Percentiles rank a stretch among this genome's conserved stretches.
Conservation (phyloP, 1,140 invertebrate species). For the Cardiocondyla obscurior region DNA sequence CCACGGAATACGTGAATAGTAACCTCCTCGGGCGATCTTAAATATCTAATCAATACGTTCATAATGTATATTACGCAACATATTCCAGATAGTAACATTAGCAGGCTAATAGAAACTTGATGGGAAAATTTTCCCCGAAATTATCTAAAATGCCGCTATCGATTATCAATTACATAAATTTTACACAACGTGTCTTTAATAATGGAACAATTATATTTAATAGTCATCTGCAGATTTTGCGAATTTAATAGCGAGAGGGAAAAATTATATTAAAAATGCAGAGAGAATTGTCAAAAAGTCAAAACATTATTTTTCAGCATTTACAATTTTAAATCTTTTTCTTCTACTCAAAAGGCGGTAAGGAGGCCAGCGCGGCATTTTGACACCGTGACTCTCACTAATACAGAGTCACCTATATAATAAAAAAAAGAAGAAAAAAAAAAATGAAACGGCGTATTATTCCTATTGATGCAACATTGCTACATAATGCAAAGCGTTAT, state of each 20-base stretch:
- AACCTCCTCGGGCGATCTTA: not conserved
- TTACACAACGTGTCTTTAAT: not conserved
- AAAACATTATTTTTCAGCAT: not conserved
- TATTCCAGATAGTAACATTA: not conserved
- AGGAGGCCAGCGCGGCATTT: not conserved
- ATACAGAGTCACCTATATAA: too few species aligned
- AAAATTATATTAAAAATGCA: not conserved
- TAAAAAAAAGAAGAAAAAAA: too few species aligned
- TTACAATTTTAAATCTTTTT: not conserved
- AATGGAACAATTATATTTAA: not conserved
- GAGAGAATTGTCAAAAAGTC: not conserved
- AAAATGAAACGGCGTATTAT: not conserved
- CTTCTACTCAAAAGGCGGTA: too few species aligned
- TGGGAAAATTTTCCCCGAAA: not conserved
- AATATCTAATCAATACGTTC: conserved; percentile 13
- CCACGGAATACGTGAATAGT: not conserved
- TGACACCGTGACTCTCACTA: not conserved
- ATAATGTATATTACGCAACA: not conserved
- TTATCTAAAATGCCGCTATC: not conserved
- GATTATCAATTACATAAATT: not conserved
- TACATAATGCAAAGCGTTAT: not conserved
- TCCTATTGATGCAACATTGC: not conserved
- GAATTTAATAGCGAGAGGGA: not conserved
- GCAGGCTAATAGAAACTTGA: not conserved
- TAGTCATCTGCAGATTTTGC: not conserved